Evolutionary conservation across 2,888 invertebrate species (phyloP), one percentile per base, ranked within the genome.

Genomic region (Tenthredo amoena): DNA sequence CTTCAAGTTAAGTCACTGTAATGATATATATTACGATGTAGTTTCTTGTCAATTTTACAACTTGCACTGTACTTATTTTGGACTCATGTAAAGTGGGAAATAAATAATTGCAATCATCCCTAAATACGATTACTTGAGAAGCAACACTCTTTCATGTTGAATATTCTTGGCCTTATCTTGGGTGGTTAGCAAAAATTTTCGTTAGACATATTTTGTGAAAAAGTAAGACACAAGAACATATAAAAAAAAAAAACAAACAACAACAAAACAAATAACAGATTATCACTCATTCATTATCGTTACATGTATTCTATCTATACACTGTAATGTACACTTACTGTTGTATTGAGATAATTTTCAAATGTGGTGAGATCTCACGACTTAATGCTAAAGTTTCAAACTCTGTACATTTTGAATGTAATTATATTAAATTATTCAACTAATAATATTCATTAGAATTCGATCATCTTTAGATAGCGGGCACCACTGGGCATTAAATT

Each of bases 351-450:
- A 81, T 81, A 81, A 81, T 62, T 81, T 81, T 58, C 58, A 62
- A 62, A 62, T 62, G 62, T 81, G 81, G 62, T 58, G 62, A 62
- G 62, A 62, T 81, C 34, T 62, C 55, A 77, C 31, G 34, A 26
- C 31, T 55, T 34, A 77, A 21, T 65, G 55, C 68, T 68, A 72
- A 84, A 77, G 84, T 87, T 84, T 85, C 83, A 72, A 47, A 72
- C 82, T 86, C 86, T 87, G 88, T 88, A 87, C 79, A 86, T 87
- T 87, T 87, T 85, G 62, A 86, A 86, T 86, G 86, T 87, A 85
- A 85, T 84, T 81, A 74, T 43, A 84, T 76, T 43, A 43, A 85
- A 85, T 86, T 85, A 86, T 86, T 84, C 72, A 83, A 84, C 86
- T 83, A 85, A 79, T 34, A 85, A 81, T 85, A 85, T 50, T 82